Percentiles rank a stretch among this genome's conserved stretches.
Conservation (phyloP, 2,888 invertebrate genomes). For the Acanthococcus lagerstroemiae region DNA sequence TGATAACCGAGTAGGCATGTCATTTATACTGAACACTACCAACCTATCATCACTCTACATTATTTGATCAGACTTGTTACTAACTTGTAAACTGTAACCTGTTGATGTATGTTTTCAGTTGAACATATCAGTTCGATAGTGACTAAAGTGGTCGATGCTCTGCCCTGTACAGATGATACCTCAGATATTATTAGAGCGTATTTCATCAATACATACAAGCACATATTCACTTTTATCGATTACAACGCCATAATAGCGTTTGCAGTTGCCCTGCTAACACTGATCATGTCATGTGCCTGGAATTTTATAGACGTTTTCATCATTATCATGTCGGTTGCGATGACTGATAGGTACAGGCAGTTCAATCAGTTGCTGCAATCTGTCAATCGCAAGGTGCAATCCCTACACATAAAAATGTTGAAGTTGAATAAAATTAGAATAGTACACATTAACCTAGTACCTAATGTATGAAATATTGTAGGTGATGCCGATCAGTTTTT, state of each 20-base stretch:
- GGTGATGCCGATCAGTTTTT: constrained; percentile 36
- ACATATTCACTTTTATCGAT: constrained; percentile 35
- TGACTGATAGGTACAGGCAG: constrained; percentile 38
- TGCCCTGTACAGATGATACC: constrained; percentile 42
- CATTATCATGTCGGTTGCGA: constrained; percentile 37
- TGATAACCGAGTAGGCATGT: too few relatives aligned
- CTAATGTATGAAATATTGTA: constrained; percentile 21
- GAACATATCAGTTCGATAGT: constrained; percentile 55
- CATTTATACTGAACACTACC: too few relatives aligned
- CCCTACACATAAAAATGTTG: too few relatives aligned
- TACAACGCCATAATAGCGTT: constrained; percentile 34
- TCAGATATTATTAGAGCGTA: constrained; percentile 40
- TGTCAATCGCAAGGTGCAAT: constrained; percentile 46
- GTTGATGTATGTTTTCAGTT: too few relatives aligned
- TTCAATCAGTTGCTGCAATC: constrained; percentile 44
- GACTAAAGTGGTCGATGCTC: constrained; percentile 47
- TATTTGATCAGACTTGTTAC: too few relatives aligned
- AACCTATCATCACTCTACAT: too few relatives aligned
- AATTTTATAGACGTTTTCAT: constrained; percentile 40
- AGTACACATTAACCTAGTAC: neutral
- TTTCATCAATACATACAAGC: constrained; percentile 38
- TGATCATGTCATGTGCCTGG: constrained; percentile 38
- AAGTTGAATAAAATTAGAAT: neutral
- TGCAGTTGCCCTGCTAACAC: constrained; percentile 34
- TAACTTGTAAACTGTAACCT: too few relatives aligned